phyloP scores from a whole-genome alignment of 2,888 invertebrate genomes.

The Pristionchus mayeri region DNA sequence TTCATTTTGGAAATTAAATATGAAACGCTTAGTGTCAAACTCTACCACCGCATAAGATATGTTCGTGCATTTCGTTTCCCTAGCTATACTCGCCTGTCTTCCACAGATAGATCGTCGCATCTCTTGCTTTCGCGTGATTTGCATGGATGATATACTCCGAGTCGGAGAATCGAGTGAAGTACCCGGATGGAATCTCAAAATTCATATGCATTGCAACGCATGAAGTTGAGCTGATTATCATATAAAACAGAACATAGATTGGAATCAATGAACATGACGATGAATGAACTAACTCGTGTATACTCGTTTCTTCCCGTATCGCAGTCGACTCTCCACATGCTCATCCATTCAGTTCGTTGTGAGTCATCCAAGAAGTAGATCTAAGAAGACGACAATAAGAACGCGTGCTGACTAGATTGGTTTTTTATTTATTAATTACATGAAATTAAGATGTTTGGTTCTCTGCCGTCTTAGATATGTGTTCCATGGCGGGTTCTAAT shows the following conservation, averaged over 20 bases:
- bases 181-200: neutral
- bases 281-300: no score
- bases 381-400: neutral
- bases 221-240: no score
- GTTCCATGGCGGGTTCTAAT: no score
- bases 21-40: no score
- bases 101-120: neutral
- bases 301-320: neutral
- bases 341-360: neutral
- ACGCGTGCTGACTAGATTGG: no score
- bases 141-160: neutral
- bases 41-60: no score
- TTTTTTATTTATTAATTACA: neutral
- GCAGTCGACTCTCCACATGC: neutral
- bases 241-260: no score
- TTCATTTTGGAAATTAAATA: no score
- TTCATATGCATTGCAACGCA: neutral
- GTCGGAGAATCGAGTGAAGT: neutral
- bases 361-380: neutral
- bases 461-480: neutral
- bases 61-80: no score
- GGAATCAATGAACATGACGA: no score
- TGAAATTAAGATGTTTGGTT: neutral
- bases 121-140: neutral
- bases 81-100: no score